These are phyloP conservation scores for Fistularia commersonii DNA, from an alignment of 2,797 vertebrate species.

Conservation along the genomic window DNA sequence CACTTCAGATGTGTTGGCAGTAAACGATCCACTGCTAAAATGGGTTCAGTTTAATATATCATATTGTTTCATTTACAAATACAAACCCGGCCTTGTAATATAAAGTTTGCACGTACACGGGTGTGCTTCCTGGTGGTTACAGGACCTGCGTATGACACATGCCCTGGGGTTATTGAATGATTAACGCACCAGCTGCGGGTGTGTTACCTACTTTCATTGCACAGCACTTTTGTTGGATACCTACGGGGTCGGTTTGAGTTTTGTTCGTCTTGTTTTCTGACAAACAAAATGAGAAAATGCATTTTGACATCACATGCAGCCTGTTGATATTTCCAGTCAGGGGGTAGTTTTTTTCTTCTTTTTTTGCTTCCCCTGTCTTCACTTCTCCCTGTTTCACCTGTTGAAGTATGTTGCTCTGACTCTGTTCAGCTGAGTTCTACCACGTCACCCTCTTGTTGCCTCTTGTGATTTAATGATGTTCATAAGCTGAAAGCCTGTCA, in stretches of 20 bases:
- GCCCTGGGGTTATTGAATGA: conserved; percentile 23
- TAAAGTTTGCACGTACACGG: conserved; percentile 5
- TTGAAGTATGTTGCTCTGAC: no score
- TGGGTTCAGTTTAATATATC: conserved; percentile 4
- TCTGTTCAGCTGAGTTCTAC: no score
- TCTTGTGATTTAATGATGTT: no score
- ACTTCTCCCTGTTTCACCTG: no score
- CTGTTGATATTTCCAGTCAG: no score
- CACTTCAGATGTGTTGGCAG: conserved; percentile 17
- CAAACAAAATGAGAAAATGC: neutral
- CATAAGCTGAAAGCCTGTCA: no score
- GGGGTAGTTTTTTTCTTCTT: no score
- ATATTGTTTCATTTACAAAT: conserved; percentile 7
- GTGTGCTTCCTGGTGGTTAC: no score
- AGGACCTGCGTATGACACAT: conserved; percentile 3
- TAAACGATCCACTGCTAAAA: conserved; percentile 26
- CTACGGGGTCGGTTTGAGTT: neutral
- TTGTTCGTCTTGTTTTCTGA: conserved; percentile 13
- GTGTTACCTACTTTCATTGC: conserved; percentile 32
- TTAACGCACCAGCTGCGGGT: conserved; percentile 12
- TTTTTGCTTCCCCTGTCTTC: no score
- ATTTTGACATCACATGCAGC: no score
- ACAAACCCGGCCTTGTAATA: conserved; percentile 7
- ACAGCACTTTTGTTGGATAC: neutral
- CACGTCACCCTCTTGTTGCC: no score